A percentile compares a stretch with the other conserved stretches of the same genome.
These are phyloP conservation scores for Heliconius eleuchia DNA, from an alignment of 1,140 invertebrate species.

Conservation along the genomic window DNA sequence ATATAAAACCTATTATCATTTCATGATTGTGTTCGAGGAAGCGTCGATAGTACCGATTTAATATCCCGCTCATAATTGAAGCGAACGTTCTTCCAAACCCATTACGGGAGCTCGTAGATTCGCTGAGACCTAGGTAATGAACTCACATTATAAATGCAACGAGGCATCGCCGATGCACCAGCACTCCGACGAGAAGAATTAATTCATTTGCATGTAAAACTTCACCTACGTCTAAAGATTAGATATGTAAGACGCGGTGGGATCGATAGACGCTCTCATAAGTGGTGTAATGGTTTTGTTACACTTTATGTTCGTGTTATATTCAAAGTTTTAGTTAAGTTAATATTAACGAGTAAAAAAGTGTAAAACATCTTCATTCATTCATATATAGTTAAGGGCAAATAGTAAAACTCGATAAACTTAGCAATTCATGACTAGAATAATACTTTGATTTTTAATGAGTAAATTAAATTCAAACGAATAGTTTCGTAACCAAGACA, in stretches of 20 bases:
- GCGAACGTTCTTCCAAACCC: constrained; percentile 72
- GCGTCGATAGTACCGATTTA: constrained; percentile 62
- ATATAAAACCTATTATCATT: not conserved
- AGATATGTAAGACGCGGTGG: constrained; percentile 46
- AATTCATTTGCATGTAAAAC: constrained; percentile 80
- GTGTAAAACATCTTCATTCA: too few species aligned
- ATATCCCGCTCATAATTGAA: constrained; percentile 76
- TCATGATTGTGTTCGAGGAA: constrained; percentile 23
- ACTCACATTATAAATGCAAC: constrained; percentile 80
- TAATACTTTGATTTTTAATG: not conserved
- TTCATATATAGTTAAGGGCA: too few species aligned
- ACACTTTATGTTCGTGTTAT: not conserved
- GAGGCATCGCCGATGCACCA: constrained; percentile 69
- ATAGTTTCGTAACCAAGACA: too few species aligned
- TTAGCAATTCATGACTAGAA: too few species aligned
- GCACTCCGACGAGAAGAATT: constrained; percentile 73
- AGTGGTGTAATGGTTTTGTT: constrained; percentile 32
- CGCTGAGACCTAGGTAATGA: constrained; percentile 71
- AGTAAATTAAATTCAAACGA: not conserved
- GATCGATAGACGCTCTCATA: constrained; percentile 45
- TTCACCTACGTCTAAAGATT: constrained; percentile 67
- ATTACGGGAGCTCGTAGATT: constrained; percentile 64
- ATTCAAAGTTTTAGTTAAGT: not conserved
- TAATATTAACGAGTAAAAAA: too few species aligned
- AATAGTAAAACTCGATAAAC: too few species aligned